These are phyloP conservation scores for Orthonyx spaldingii DNA, from an alignment of 2,113 vertebrate species.

Conservation along the genomic window DNA sequence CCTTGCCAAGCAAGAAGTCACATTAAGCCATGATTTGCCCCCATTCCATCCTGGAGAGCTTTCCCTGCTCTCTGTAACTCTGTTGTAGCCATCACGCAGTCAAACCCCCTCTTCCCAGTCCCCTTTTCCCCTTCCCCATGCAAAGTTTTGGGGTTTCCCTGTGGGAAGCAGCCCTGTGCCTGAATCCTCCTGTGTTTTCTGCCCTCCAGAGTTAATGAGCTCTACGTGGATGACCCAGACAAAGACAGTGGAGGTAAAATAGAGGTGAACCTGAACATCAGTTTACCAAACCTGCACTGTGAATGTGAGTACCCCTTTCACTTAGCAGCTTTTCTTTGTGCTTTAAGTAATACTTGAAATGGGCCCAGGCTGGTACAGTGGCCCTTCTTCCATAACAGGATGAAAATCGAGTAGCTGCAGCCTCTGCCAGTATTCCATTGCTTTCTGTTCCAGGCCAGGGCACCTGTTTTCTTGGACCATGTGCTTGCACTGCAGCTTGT, in stretches of 20 bases:
- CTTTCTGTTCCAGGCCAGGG: not conserved
- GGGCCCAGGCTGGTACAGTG: not conserved
- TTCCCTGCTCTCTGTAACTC: not conserved
- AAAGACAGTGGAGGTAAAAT: conserved; percentile 98
- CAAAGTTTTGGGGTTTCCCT: not conserved
- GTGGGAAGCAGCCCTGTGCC: not conserved
- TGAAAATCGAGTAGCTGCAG: not conserved
- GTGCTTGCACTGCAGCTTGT: not conserved
- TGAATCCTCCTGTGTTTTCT: not conserved
- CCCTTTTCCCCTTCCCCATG: not conserved
- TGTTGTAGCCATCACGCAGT: not conserved
- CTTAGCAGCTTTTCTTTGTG: not conserved
- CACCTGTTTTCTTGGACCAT: not conserved
- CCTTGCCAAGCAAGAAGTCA: not conserved
- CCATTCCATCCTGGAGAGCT: not conserved
- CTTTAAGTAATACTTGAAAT: not conserved
- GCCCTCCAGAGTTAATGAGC: conserved; percentile 88
- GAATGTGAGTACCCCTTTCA: conserved; percentile 87
- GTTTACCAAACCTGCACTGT: conserved; percentile 95
- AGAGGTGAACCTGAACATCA: conserved; percentile 98
- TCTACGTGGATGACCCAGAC: conserved; percentile 98
- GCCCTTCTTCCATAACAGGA: not conserved
- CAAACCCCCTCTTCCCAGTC: not conserved
- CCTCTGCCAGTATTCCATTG: not conserved
- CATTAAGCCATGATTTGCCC: fast-evolving